Conservation (phyloP, 2,888 invertebrate genomes). For the Flabesymbios commensalis region DNA sequence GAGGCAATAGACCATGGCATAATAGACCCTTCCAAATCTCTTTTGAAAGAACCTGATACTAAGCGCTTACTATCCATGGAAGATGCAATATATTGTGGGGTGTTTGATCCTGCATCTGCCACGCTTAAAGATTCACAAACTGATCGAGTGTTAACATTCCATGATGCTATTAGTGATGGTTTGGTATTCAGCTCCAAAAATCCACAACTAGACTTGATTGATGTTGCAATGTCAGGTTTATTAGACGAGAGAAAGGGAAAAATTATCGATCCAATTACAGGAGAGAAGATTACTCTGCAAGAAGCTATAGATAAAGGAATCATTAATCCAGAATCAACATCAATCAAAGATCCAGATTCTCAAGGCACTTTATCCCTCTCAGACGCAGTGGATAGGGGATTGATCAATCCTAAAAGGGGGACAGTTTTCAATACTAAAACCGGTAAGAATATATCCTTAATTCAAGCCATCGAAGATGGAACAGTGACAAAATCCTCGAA, state of each 20-base stretch:
- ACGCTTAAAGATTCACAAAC: conserved; percentile 76
- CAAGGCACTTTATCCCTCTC: conserved; percentile 74
- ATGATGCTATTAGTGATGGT: conserved; percentile 66
- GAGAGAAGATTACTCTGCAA: conserved; percentile 80
- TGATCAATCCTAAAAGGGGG: conserved; percentile 63
- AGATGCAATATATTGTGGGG: conserved; percentile 88
- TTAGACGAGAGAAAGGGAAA: conserved; percentile 62
- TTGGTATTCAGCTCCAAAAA: conserved; percentile 74
- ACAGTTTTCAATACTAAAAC: conserved; percentile 68
- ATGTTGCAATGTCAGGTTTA: conserved; percentile 75
- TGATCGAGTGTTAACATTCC: conserved; percentile 63
- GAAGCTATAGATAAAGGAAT: conserved; percentile 90
- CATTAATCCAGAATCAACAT: conserved; percentile 77
- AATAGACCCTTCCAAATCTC: conserved; percentile 43
- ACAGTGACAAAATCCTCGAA: conserved; percentile 65
- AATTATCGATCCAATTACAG: conserved; percentile 72
- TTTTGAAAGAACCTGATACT: conserved; percentile 73
- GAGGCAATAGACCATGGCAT: conserved; percentile 68
- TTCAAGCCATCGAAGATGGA: conserved; percentile 81
- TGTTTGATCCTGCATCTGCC: conserved; percentile 84
- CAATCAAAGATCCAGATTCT: conserved; percentile 68
- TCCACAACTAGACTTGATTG: conserved; percentile 49
- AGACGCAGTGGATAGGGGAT: conserved; percentile 64
- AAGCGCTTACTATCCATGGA: conserved; percentile 71
- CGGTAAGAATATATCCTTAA: conserved; percentile 40